phyloP scores from a whole-genome alignment of 2,797 vertebrate genomes.

The Coreius guichenoti region DNA sequence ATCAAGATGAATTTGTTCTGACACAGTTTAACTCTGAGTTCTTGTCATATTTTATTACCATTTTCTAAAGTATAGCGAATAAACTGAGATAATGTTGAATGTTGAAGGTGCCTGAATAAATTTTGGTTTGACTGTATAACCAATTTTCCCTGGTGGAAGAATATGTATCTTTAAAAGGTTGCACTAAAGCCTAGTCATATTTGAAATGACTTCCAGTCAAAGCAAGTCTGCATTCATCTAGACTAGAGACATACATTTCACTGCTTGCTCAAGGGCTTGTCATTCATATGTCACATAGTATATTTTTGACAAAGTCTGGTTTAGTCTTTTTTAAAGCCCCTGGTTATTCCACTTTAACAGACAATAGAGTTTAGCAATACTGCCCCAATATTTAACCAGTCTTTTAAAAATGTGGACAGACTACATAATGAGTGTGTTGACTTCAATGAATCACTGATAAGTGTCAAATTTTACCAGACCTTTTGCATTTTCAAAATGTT shows the following conservation, averaged over 20 bases:
- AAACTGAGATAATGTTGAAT: too few relatives aligned
- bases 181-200: not conserved
- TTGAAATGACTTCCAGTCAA: not conserved
- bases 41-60: too few relatives aligned
- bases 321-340: not conserved
- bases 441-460: not conserved
- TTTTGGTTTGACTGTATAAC: not conserved
- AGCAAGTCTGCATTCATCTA: not conserved
- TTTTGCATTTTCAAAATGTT: not conserved
- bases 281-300: not conserved
- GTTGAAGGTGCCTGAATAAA: too few relatives aligned
- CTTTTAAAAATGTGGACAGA: not conserved
- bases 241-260: not conserved
- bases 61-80: too few relatives aligned
- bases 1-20: too few relatives aligned
- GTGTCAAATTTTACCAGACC: not conserved
- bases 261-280: constrained; percentile 4
- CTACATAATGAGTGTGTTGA: not conserved
- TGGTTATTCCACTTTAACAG: not conserved
- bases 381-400: not conserved
- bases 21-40: too few relatives aligned
- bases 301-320: not conserved
- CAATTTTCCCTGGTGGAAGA: too few relatives aligned
- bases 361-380: not conserved
- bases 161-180: not conserved